Evolutionary conservation across 2,888 invertebrate genomes (phyloP).

Genomic region (Mystacides longicornis): DNA sequence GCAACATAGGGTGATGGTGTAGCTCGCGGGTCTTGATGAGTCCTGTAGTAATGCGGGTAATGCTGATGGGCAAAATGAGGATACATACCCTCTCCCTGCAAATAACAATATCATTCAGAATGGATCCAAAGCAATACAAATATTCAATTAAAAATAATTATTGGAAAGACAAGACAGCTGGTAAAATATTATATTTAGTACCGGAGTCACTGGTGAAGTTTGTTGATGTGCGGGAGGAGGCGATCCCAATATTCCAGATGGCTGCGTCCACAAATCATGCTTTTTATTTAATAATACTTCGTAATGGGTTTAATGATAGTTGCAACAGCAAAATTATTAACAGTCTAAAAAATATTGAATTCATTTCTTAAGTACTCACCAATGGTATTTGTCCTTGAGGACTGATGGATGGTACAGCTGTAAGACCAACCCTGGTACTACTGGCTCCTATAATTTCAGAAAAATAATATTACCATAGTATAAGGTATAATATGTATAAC

Average conservation of each 20-base stretch:
- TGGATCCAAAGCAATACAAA: neutral
- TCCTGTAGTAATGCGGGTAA: constrained; percentile 47
- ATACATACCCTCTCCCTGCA: constrained; percentile 47
- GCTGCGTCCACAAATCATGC: constrained; percentile 46
- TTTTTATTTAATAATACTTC: no score
- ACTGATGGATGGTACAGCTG: constrained; percentile 53
- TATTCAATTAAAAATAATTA: neutral
- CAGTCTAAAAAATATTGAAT: no score
- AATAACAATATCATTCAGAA: neutral
- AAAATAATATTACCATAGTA: neutral
- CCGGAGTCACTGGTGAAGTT: constrained; percentile 64
- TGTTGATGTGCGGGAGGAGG: constrained; percentile 83
- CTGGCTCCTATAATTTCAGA: constrained; percentile 36
- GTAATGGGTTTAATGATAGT: no score
- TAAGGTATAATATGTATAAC: neutral
- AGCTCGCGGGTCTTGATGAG: constrained; percentile 42
- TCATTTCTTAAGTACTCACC: no score
- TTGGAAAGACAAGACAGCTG: no score
- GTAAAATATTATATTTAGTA: constrained; percentile 36
- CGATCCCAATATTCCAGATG: constrained; percentile 53
- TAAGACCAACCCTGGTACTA: constrained; percentile 43
- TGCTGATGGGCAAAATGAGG: constrained; percentile 48
- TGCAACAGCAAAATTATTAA: no score
- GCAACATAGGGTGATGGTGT: constrained; percentile 38
- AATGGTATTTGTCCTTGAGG: constrained; percentile 54